A percentile compares a stretch with the other conserved stretches of the same genome.
These are phyloP conservation scores for Lepidurus arcticus DNA, from an alignment of 1,140 invertebrate genomes.

Conservation along the genomic window DNA sequence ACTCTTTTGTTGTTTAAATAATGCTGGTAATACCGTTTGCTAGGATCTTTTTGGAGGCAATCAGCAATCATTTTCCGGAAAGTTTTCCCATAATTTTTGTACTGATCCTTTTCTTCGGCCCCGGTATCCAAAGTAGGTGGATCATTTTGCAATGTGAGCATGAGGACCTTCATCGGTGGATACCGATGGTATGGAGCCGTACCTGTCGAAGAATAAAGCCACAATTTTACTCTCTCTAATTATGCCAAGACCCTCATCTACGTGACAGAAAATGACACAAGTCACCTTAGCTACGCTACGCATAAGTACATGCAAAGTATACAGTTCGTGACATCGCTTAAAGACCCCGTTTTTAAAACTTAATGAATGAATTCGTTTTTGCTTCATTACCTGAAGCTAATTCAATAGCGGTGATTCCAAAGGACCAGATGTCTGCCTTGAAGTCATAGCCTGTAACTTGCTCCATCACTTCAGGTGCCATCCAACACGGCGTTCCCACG, in stretches of 20 bases:
- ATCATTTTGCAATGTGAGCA: conserved; percentile 97
- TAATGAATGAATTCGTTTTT: not conserved
- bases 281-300: not conserved
- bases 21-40: conserved; percentile 59
- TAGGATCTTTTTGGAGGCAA: conserved; percentile 90
- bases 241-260: too few species aligned
- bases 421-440: conserved; percentile 99
- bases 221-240: too few species aligned
- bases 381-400: conserved; percentile 70
- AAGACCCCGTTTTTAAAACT: not conserved
- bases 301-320: not conserved
- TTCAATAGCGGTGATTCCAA: conserved; percentile 98
- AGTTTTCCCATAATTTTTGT: conserved; percentile 94
- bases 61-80: conserved; percentile 93
- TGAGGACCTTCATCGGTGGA: conserved; percentile 97
- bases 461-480: conserved; percentile 99
- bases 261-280: not conserved
- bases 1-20: not conserved
- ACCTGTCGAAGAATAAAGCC: conserved; percentile 42
- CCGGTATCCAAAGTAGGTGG: conserved; percentile 92
- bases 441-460: conserved; percentile 98
- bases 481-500: conserved; percentile 97
- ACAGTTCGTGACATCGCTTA: not conserved
- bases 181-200: conserved; percentile 98
- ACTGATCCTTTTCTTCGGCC: conserved; percentile 95